Evolutionary conservation across 2,888 invertebrate species (phyloP).

Genomic region (Eurytoma adleriae): DNA sequence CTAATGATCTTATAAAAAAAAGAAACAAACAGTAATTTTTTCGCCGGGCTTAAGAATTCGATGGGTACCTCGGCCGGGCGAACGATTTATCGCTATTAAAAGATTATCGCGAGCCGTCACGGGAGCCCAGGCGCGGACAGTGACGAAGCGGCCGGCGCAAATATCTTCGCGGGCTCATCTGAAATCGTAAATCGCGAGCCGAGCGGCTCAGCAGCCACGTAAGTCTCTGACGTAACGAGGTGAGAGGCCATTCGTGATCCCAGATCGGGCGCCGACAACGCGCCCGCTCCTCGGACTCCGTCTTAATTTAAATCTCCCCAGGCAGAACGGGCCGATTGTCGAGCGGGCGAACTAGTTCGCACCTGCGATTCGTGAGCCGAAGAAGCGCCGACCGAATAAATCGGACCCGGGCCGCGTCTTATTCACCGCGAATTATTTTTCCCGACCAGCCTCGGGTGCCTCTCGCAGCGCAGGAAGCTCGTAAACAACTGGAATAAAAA

Average conservation of each 20-base stretch:
- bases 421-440: slow-evolving; percentile 25
- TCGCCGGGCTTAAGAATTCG: no score
- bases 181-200: slow-evolving; percentile 55
- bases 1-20: no score
- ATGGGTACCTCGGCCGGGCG: background rate
- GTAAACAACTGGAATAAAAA: no score
- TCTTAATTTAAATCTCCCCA: slow-evolving; percentile 55
- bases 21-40: no score
- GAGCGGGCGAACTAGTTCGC: slow-evolving; percentile 28
- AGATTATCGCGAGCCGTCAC: slow-evolving; percentile 51
- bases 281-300: slow-evolving; percentile 17
- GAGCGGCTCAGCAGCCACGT: slow-evolving; percentile 34
- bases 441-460: background rate
- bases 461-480: no score
- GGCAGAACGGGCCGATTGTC: background rate
- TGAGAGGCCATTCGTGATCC: slow-evolving; percentile 55
- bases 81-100: slow-evolving; percentile 57
- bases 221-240: slow-evolving; percentile 56
- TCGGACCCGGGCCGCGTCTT: background rate
- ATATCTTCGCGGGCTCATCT: slow-evolving; percentile 57
- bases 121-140: slow-evolving; percentile 38
- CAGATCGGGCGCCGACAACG: slow-evolving; percentile 47
- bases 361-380: slow-evolving; percentile 16
- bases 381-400: slow-evolving; percentile 17
- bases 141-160: slow-evolving; percentile 52